A percentile compares a stretch with the other conserved stretches of the same genome.
These are phyloP conservation scores for Muschampia plurimacula DNA, from an alignment of 2,888 invertebrate genomes.

Conservation along the genomic window DNA sequence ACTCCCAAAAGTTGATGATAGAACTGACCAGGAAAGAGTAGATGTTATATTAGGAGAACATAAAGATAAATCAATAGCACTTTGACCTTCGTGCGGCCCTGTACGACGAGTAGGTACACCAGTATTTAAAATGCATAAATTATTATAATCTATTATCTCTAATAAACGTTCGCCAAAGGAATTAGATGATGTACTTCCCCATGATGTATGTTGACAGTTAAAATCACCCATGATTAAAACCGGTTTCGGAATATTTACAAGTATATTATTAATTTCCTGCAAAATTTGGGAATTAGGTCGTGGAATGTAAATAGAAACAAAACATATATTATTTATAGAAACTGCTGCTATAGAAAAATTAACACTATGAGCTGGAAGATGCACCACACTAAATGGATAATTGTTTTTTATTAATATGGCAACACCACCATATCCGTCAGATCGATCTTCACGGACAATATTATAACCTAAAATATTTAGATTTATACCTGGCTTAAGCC, in stretches of 20 bases:
- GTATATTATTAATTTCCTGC: background rate
- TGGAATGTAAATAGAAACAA: background rate
- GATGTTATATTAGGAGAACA: background rate
- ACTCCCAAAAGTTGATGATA: background rate
- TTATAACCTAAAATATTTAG: background rate
- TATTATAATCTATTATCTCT: background rate
- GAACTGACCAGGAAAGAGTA: too few relatives aligned
- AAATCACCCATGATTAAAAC: background rate
- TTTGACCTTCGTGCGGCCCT: background rate
- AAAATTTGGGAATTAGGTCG: constrained; percentile 2
- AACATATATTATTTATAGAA: background rate
- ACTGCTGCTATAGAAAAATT: background rate
- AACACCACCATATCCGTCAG: constrained; percentile 1
- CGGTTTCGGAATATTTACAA: background rate
- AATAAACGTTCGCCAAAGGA: background rate
- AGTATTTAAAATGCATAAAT: background rate
- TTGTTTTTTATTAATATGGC: background rate
- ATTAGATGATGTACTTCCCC: background rate
- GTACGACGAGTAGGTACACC: background rate
- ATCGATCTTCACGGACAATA: background rate
- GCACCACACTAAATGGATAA: background rate
- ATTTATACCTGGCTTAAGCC: background rate
- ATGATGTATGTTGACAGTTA: background rate
- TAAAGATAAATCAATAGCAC: background rate
- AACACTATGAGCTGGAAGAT: background rate